Evolutionary conservation across 2,888 invertebrate genomes (phyloP), one percentile per base, ranked within the genome.

Genomic region (Pemphredon lugubris): DNA sequence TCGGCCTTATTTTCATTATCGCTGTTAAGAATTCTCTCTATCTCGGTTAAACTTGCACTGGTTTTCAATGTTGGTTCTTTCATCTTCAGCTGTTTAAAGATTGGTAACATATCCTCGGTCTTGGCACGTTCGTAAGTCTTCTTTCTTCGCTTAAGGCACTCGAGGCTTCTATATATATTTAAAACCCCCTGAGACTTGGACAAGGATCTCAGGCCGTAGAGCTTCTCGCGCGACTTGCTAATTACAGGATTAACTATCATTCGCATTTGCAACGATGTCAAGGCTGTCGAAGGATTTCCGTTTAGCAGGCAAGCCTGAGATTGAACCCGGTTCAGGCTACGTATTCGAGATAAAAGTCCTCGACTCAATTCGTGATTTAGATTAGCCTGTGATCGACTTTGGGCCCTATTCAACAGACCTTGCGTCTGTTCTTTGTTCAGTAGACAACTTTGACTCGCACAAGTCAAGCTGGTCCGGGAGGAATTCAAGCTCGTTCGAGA

Each of bases 171-270:
- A 76, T 90, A 90, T 55, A 91, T 88, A 69, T 90, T 90, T 57
- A 91, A 79, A 23, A 91, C 90, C 59, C 91, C 91, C 53, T 91
- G 91, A 0, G 91, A 91, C 75, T 90, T 91, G 0, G 91, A 91
- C 50, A 91, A 76, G 72, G 90, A 89, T 50, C 90, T 88, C 5
- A 91, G 81, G 0, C 91, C 91, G 58, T 91, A 91, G 0, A 91
- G 83, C 61, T 91, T 91, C 72, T 91, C 91, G 37, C 89, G 84
- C 1, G 91, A 91, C 14, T 90, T 86, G 26, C 86, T 88, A 53
- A 90, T 88, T 5, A 87, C 79, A 0, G 89, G 87, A 57, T 87
- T 83, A 59, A 86, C 76, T 23, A 74, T 76, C 60, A 81, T 77
- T n/a, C 64, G 72, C 13, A 65, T 63, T 2, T 69, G 53, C 7